Base-by-base conservation (phyloP, 1,140 invertebrate species). In the Sitobion miscanthi region DNA sequence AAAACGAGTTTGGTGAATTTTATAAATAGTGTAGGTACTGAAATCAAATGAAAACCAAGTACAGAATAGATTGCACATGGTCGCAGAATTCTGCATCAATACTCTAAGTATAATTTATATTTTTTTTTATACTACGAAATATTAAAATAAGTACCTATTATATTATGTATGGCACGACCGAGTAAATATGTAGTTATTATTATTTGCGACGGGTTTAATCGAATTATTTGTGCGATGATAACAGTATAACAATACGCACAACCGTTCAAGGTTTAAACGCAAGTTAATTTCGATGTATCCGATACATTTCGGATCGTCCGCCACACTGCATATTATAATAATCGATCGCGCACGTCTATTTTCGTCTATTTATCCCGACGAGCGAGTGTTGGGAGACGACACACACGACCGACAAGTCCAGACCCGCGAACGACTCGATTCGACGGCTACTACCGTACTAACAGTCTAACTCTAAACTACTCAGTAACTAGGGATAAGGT, bases 381-480 rank as follows among this genome's bases (percentile, higher is more conserved):
- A 35, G 3, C 62, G 30, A 77, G 62, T 77, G 62, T 77, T n/a
- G 62, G 30, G 8, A 17, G n/a, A 35, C 17, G n/a, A 77, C 62
- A n/a, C 62, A 5, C 62, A 77, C 30, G n/a, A 77, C n/a, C 14
- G 6, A 14, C 25, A n/a, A 69, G 9, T 25, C 57, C 7, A 2
- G 1, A 4, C 14, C 62, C 4, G 3, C 30, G 0, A 0, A 77
- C 62, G 8, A 17, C 1, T 20, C 14, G 14, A 6, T 30, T n/a
- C 62, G 30, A 77, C 62, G 62, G 62, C n/a, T 17, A 77, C 62
- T n/a, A n/a, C 62, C 62, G 62, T n/a, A 77, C 62, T 77, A 4
- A 35, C 35, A 35, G 35, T 35, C 35, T 35, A 17, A 54, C 52
- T 54, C 21, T 20, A 23, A 6, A 21, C 52, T 54, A 54, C 52